phyloP scores from a whole-genome alignment of 2,797 vertebrate species.

The Aplochiton taeniatus region DNA sequence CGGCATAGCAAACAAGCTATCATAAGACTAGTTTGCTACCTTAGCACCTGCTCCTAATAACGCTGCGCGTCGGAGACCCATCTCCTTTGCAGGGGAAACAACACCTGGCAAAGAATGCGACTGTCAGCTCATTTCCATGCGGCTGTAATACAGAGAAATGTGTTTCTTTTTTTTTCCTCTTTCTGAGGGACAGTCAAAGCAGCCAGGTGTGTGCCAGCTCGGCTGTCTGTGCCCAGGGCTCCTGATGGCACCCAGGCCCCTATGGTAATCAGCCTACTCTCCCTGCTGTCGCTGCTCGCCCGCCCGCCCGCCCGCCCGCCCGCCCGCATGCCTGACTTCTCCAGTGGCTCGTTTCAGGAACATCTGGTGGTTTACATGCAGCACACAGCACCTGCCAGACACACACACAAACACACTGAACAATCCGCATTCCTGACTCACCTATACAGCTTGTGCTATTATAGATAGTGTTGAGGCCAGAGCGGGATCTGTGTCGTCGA shows the following conservation, averaged over 20 bases:
- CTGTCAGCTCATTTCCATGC: conserved; percentile 66
- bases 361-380: conserved; percentile 81
- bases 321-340: conserved; percentile 61
- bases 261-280: conserved; percentile 77
- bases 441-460: too few relatives aligned
- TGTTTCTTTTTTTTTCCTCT: conserved; percentile 67
- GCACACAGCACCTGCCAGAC: conserved; percentile 74
- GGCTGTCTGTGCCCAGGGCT: conserved; percentile 75
- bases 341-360: conserved; percentile 78
- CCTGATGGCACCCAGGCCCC: conserved; percentile 78
- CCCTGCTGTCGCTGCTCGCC: conserved; percentile 73
- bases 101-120: conserved; percentile 70
- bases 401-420: neutral
- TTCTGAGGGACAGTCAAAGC: conserved; percentile 72
- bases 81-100: conserved; percentile 67
- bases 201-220: conserved; percentile 77
- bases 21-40: conserved; percentile 62
- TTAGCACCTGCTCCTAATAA: conserved; percentile 74
- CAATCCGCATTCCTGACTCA: too few relatives aligned
- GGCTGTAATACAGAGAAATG: conserved; percentile 48
- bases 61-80: conserved; percentile 67
- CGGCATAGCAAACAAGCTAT: too few relatives aligned
- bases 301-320: conserved; percentile 46
- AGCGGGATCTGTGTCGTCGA: too few relatives aligned
- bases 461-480: too few relatives aligned